phyloP scores from a whole-genome alignment of 2,797 vertebrate species.

The Myotis pilosus region DNA sequence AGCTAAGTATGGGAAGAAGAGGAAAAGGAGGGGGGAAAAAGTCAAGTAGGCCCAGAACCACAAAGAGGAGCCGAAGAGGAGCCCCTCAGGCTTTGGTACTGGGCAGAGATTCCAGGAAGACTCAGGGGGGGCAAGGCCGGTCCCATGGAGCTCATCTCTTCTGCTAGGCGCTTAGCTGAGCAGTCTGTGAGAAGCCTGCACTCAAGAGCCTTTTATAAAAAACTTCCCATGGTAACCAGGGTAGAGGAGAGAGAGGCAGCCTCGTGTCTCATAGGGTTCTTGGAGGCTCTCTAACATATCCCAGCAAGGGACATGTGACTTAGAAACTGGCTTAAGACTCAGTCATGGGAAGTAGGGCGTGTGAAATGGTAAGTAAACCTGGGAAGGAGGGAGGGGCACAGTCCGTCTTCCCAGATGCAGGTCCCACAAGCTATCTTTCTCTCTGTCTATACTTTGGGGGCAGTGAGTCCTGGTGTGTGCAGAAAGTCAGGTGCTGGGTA shows the following conservation, averaged over 20 bases:
- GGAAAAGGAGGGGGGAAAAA: not conserved
- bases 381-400: not conserved
- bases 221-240: not conserved
- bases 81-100: not conserved
- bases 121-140: not conserved
- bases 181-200: not conserved
- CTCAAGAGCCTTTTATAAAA: not conserved
- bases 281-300: not conserved
- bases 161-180: not conserved
- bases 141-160: not conserved
- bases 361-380: not conserved
- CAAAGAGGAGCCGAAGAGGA: not conserved
- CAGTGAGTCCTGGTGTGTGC: not conserved
- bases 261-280: not conserved
- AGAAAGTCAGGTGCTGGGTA: not conserved
- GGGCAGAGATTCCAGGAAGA: not conserved
- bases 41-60: not conserved
- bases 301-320: not conserved
- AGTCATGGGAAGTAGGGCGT: too few species aligned
- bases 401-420: not conserved
- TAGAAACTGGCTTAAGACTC: slow-evolving; percentile 19
- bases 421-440: not conserved
- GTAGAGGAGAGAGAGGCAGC: not conserved
- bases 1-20: not conserved
- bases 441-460: not conserved